phyloP scores from a whole-genome alignment of 2,888 invertebrate species.

The Andrena fulva region DNA sequence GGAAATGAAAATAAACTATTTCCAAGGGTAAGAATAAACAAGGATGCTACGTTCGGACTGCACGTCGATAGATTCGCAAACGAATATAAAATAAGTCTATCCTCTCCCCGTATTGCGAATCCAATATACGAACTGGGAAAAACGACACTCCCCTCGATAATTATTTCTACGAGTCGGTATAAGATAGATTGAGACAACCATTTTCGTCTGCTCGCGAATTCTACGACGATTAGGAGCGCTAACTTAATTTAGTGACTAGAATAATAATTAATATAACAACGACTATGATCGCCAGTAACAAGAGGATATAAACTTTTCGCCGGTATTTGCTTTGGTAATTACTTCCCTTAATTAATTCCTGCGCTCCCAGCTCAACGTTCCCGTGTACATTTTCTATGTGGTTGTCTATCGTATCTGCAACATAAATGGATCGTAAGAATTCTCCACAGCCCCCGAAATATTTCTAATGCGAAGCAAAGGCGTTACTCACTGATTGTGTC shows the following conservation, averaged over 20 bases:
- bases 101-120: constrained; percentile 66
- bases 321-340: constrained; percentile 92
- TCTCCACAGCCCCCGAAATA: no score
- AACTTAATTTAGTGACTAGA: constrained; percentile 85
- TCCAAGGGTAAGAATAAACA: constrained; percentile 26
- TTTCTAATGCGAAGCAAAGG: background rate
- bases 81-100: constrained; percentile 72
- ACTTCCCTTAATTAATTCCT: constrained; percentile 93
- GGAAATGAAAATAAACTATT: constrained; percentile 24
- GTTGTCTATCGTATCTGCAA: constrained; percentile 92
- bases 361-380: constrained; percentile 92
- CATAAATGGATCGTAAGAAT: background rate
- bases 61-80: constrained; percentile 52
- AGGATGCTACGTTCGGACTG: constrained; percentile 37
- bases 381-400: constrained; percentile 91
- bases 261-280: constrained; percentile 90
- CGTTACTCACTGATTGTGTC: constrained; percentile 89
- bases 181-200: constrained; percentile 80
- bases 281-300: constrained; percentile 88
- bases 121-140: constrained; percentile 62
- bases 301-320: constrained; percentile 90
- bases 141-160: constrained; percentile 45
- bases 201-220: constrained; percentile 70
- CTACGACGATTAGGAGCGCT: constrained; percentile 77
- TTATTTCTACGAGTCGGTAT: constrained; percentile 41